Percentiles rank a stretch among this genome's conserved stretches.
Conservation (phyloP, 1,140 invertebrate genomes). For the Monochamus saltuarius region DNA sequence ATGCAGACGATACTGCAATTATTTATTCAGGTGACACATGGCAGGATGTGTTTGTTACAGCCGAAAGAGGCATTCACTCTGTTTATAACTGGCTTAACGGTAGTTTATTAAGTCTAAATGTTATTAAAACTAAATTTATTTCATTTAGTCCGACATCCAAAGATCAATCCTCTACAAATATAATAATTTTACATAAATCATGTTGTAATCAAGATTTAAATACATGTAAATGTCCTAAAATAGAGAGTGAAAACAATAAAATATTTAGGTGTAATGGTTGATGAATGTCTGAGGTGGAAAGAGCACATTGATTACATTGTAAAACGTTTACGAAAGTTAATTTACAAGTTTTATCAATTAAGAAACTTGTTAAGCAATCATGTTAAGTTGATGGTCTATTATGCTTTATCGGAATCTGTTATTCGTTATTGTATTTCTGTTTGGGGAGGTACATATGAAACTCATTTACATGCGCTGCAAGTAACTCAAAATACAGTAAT, state of each 20-base stretch:
- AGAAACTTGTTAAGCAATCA: not conserved
- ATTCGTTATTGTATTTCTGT: not conserved
- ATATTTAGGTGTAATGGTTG: conserved; percentile 2
- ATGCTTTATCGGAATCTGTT: conserved; percentile 3
- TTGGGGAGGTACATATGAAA: not conserved
- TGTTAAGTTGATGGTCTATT: not conserved
- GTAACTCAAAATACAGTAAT: too few relatives aligned
- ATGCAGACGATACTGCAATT: too few relatives aligned
- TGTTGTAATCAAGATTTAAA: not conserved
- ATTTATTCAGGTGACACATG: too few relatives aligned
- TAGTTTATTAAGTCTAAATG: conserved; percentile 1
- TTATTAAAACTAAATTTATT: conserved; percentile 3
- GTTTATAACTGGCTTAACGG: not conserved
- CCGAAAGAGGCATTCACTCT: too few relatives aligned
- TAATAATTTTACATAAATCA: not conserved
- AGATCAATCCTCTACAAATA: not conserved
- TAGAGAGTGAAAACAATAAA: not conserved
- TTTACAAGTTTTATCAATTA: not conserved
- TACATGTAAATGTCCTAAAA: not conserved
- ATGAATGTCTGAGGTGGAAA: conserved; percentile 3
- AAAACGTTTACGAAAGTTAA: not conserved
- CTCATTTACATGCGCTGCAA: too few relatives aligned
- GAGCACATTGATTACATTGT: not conserved
- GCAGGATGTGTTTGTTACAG: too few relatives aligned
- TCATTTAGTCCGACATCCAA: not conserved